phyloP scores from a whole-genome alignment of 1,140 invertebrate genomes.

The Brachionus angularis region DNA sequence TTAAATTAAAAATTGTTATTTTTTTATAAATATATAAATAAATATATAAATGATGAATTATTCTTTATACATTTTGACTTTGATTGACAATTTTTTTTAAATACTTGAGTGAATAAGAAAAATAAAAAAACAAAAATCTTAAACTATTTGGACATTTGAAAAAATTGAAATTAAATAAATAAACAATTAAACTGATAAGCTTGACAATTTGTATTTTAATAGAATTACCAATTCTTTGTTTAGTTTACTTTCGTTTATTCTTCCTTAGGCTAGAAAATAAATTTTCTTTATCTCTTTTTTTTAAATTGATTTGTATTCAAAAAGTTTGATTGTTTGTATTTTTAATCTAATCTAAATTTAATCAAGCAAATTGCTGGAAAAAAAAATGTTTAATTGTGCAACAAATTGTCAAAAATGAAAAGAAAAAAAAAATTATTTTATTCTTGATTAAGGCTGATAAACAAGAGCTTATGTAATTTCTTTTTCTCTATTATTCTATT shows the following conservation, averaged over 20 bases:
- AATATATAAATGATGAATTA: neutral
- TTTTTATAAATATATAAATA: too few relatives aligned
- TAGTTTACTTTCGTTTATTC: too few relatives aligned
- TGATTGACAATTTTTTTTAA: conserved; percentile 1
- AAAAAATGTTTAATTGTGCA: conserved; percentile 11
- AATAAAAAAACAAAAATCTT: conserved; percentile 11
- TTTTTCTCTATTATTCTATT: too few relatives aligned
- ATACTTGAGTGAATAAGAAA: neutral
- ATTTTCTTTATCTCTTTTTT: neutral
- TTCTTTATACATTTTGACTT: neutral
- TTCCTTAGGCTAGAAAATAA: neutral
- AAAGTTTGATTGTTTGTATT: conserved; percentile 26
- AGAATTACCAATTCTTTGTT: too few relatives aligned
- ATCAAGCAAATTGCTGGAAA: neutral
- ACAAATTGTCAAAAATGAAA: conserved; percentile 9
- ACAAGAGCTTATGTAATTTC: too few relatives aligned
- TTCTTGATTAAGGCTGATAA: too few relatives aligned
- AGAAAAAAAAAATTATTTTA: too few relatives aligned
- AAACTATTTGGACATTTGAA: too few relatives aligned
- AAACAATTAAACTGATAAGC: too few relatives aligned
- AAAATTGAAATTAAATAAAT: too few relatives aligned
- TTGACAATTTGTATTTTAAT: too few relatives aligned
- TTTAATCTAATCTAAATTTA: conserved; percentile 24
- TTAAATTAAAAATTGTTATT: too few relatives aligned
- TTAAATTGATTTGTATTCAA: conserved; percentile 24